Conservation (phyloP, 2,113 vertebrate genomes). For the Notarius quadriscutis region DNA sequence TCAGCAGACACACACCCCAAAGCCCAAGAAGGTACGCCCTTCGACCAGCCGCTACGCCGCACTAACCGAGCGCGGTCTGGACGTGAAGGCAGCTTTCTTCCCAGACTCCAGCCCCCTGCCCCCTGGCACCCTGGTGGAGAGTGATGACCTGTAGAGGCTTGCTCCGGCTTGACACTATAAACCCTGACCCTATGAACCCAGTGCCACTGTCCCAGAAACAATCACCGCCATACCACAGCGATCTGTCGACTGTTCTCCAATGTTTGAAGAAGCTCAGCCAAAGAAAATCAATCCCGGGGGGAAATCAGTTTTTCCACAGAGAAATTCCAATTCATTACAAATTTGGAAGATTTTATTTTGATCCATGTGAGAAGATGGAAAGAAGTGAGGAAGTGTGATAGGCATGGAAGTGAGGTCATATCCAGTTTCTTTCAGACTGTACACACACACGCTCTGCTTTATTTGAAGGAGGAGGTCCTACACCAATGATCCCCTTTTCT, state of each 20-base stretch:
- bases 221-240: background rate
- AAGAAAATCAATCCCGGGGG: background rate
- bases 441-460: slow-evolving; percentile 21
- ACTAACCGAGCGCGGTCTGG: slow-evolving; percentile 93
- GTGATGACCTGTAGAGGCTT: slow-evolving; percentile 88
- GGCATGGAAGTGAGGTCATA: slow-evolving; percentile 41
- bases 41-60: slow-evolving; percentile 95
- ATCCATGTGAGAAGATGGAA: slow-evolving; percentile 3
- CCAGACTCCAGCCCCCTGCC: slow-evolving; percentile 87
- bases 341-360: slow-evolving; percentile 8
- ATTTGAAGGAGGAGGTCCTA: slow-evolving; percentile 36
- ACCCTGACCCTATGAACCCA: slow-evolving; percentile 28
- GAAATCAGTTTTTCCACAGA: background rate
- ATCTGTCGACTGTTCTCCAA: background rate
- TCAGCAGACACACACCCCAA: slow-evolving; percentile 90
- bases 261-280: background rate
- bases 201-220: slow-evolving; percentile 7
- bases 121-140: slow-evolving; percentile 87
- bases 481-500: slow-evolving; percentile 42
- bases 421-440: slow-evolving; percentile 34
- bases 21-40: slow-evolving; percentile 92
- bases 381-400: slow-evolving; percentile 22
- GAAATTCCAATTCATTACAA: background rate
- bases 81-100: slow-evolving; percentile 97
- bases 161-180: slow-evolving; percentile 1